These are phyloP conservation scores for Zelleria hepariella DNA, from an alignment of 2,888 invertebrate species.

Conservation along the genomic window DNA sequence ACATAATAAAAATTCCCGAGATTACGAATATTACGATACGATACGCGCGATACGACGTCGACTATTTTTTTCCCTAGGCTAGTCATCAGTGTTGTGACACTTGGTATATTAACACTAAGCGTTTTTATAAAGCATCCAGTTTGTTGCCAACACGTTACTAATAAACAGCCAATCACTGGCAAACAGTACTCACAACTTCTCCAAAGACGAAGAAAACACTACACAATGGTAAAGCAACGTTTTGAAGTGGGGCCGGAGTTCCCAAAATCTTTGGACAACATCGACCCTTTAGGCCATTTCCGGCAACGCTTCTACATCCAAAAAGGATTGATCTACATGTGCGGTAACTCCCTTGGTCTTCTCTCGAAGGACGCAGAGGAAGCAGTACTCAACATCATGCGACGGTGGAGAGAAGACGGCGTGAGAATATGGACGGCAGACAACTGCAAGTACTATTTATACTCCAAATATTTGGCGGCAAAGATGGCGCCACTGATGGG, in stretches of 20 bases:
- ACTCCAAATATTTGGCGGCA: conserved; percentile 33
- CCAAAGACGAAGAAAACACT: not conserved
- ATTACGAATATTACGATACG: no score
- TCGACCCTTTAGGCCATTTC: conserved; percentile 41
- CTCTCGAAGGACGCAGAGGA: conserved; percentile 48
- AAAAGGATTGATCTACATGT: conserved; percentile 43
- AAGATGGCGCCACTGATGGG: conserved; percentile 49
- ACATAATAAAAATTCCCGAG: not conserved
- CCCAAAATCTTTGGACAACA: conserved; percentile 39
- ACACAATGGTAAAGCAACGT: conserved; percentile 22
- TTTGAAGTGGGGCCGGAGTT: conserved; percentile 36
- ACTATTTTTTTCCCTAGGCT: not conserved
- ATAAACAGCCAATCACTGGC: not conserved
- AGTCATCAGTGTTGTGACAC: conserved; percentile 26
- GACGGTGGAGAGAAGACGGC: conserved; percentile 46
- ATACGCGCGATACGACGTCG: not conserved
- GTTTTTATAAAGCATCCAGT: not conserved
- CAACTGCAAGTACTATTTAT: conserved; percentile 41
- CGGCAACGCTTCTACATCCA: conserved; percentile 42
- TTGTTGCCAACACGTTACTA: not conserved
- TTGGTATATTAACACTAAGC: not conserved
- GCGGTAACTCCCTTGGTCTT: conserved; percentile 54
- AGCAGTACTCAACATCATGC: conserved; percentile 25
- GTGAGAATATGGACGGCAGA: conserved; percentile 45
- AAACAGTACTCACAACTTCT: not conserved